These are phyloP conservation scores for Bubalus kerabau DNA, from an alignment of 2,113 vertebrate species.

Conservation along the genomic window DNA sequence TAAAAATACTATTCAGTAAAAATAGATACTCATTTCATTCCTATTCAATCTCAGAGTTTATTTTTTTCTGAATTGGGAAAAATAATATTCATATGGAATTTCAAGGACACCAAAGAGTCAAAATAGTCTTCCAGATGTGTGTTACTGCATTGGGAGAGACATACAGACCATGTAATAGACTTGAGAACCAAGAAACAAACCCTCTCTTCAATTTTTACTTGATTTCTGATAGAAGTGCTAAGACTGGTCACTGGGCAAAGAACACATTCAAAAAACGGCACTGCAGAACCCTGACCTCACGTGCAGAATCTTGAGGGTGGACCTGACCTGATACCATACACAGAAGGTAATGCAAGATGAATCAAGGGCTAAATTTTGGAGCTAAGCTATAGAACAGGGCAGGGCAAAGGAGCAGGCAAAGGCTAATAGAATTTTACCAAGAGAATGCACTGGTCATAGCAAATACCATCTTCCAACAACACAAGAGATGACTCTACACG, in stretches of 20 bases:
- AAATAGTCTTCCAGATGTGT: background rate
- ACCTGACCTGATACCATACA: background rate
- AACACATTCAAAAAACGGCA: background rate
- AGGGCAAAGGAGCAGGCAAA: background rate
- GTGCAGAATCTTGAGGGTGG: background rate
- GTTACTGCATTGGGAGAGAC: background rate
- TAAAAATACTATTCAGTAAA: background rate
- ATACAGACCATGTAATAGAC: background rate
- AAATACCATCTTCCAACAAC: background rate
- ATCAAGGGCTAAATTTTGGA: background rate
- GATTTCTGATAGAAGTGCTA: background rate
- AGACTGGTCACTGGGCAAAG: background rate
- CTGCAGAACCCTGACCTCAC: background rate
- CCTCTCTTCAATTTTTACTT: background rate
- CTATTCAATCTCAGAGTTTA: background rate
- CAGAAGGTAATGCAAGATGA: background rate
- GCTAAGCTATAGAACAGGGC: background rate
- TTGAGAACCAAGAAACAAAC: background rate
- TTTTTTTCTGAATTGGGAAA: background rate
- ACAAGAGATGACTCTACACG: background rate
- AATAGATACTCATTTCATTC: background rate
- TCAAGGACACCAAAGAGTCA: background rate
- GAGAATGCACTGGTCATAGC: background rate
- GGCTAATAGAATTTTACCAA: background rate
- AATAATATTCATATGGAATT: background rate